These are phyloP conservation scores for Excalfactoria chinensis DNA, from an alignment of 2,113 vertebrate species.

Conservation along the genomic window DNA sequence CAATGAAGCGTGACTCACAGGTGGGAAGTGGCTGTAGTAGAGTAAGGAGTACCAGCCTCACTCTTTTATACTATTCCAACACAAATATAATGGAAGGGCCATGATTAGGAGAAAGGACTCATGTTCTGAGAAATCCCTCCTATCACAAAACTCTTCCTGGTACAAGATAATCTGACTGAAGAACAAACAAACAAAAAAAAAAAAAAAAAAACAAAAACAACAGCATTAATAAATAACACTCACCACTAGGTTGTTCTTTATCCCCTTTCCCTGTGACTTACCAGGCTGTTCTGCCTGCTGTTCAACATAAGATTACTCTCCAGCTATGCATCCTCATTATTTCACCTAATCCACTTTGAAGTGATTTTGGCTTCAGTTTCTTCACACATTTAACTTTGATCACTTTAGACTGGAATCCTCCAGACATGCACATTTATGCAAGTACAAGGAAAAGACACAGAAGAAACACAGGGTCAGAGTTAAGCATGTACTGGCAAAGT, in stretches of 20 bases:
- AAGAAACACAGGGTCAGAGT: slow-evolving; percentile 55
- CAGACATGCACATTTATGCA: slow-evolving; percentile 34
- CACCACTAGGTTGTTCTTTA: slow-evolving; percentile 17
- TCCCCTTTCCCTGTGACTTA: background rate
- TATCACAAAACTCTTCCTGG: background rate
- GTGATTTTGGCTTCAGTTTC: slow-evolving; percentile 49
- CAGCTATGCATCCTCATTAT: slow-evolving; percentile 8
- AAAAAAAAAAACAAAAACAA: background rate
- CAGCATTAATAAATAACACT: slow-evolving; percentile 1
- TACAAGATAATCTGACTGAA: background rate
- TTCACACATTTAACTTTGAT: slow-evolving; percentile 60
- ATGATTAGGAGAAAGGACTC: background rate
- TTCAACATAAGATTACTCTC: slow-evolving; percentile 31
- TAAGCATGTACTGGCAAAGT: slow-evolving; percentile 33
- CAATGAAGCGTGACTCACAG: slow-evolving; percentile 5
- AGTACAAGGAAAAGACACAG: slow-evolving; percentile 54
- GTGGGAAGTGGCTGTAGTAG: background rate
- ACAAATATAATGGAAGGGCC: background rate
- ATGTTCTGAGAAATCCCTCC: background rate
- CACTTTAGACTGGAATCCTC: slow-evolving; percentile 61
- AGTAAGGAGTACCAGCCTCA: background rate
- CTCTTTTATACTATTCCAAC: background rate
- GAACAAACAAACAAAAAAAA: background rate
- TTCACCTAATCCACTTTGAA: slow-evolving; percentile 67
- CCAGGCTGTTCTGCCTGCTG: slow-evolving; percentile 18